Percentiles rank a stretch among this genome's conserved stretches.
These are phyloP conservation scores for Brachionus rotundiformis DNA, from an alignment of 1,140 invertebrate species.

Conservation along the genomic window DNA sequence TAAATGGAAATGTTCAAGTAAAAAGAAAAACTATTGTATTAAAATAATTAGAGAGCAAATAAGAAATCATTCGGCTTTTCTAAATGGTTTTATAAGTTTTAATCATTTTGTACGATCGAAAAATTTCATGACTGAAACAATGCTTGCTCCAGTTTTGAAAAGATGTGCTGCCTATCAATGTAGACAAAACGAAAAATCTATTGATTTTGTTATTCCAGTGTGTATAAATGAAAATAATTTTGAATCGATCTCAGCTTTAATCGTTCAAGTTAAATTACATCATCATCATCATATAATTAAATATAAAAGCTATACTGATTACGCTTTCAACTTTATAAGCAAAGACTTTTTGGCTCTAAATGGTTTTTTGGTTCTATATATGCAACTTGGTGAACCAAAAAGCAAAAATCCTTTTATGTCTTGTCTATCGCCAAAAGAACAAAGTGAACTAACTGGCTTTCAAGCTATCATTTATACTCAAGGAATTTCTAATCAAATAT, in stretches of 20 bases:
- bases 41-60: neutral
- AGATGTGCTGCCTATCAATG: conserved; percentile 7
- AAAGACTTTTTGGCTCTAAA: neutral
- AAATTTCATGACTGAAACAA: neutral
- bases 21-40: neutral
- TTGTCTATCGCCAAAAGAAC: neutral
- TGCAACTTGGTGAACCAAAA: conserved; percentile 14
- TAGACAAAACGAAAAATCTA: neutral
- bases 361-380: neutral
- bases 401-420: neutral
- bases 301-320: neutral
- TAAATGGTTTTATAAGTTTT: conserved; percentile 5
- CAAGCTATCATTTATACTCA: conserved; percentile 10
- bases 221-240: neutral
- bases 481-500: conserved; percentile 9
- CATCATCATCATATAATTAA: neutral
- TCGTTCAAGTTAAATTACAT: neutral
- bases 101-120: conserved; percentile 1
- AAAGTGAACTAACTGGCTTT: neutral
- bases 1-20: neutral
- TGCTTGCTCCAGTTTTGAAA: neutral
- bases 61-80: neutral
- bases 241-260: neutral
- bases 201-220: conserved; percentile 17
- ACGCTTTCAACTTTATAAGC: neutral